Evolutionary conservation across 2,888 invertebrate species (phyloP).

Genomic region (Eupsilia transversa): DNA sequence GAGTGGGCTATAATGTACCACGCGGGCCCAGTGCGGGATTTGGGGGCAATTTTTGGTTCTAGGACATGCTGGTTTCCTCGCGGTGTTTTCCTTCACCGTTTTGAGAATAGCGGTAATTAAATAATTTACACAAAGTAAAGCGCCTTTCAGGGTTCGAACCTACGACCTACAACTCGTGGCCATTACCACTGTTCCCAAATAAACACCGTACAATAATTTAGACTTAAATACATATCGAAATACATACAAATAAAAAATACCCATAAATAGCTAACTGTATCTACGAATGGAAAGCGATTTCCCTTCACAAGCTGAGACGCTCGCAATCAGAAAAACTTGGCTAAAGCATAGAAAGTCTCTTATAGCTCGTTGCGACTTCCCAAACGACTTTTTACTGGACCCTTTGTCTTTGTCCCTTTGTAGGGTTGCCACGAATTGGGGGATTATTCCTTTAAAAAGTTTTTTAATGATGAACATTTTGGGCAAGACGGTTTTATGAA

Average conservation of each 20-base stretch:
- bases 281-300: slow-evolving; percentile 61
- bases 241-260: slow-evolving; percentile 14
- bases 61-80: too few relatives aligned
- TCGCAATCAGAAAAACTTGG: slow-evolving; percentile 83
- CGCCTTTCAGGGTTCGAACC: too few relatives aligned
- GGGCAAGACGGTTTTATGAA: slow-evolving; percentile 4
- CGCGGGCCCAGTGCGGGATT: too few relatives aligned
- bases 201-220: background rate
- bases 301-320: slow-evolving; percentile 66
- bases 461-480: slow-evolving; percentile 52
- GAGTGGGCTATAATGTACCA: too few relatives aligned
- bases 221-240: background rate
- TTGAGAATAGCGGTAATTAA: too few relatives aligned
- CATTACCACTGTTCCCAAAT: too few relatives aligned
- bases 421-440: slow-evolving; percentile 66
- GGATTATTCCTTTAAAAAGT: slow-evolving; percentile 46
- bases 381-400: slow-evolving; percentile 81
- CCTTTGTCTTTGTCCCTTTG: slow-evolving; percentile 74
- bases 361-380: slow-evolving; percentile 78
- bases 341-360: slow-evolving; percentile 78
- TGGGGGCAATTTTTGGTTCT: too few relatives aligned
- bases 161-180: too few relatives aligned
- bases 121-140: too few relatives aligned
- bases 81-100: too few relatives aligned
- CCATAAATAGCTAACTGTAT: slow-evolving; percentile 49